phyloP scores from a whole-genome alignment of 2,113 vertebrate genomes.

The Eurystomus gularis region DNA sequence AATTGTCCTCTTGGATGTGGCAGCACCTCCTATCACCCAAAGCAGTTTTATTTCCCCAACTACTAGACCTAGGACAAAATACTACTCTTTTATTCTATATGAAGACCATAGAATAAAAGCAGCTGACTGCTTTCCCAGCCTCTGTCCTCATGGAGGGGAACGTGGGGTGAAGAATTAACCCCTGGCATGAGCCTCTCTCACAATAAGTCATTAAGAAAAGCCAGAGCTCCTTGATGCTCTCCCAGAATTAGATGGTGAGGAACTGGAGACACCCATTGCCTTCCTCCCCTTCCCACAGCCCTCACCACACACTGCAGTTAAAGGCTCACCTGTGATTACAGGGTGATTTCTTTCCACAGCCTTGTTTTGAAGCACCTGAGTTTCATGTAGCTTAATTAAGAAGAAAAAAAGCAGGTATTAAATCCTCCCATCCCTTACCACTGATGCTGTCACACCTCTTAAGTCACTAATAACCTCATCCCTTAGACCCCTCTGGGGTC shows the following conservation, averaged over 20 bases:
- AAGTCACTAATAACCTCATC: neutral
- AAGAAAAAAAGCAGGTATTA: neutral
- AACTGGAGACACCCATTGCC: neutral
- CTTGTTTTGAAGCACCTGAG: neutral
- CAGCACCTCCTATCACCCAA: neutral
- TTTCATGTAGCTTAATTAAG: neutral
- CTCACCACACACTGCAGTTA: rapidly evolving
- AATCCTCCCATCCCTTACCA: neutral
- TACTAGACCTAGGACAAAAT: constrained; percentile 27
- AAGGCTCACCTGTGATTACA: neutral
- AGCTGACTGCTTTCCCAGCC: constrained; percentile 10
- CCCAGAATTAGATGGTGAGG: neutral
- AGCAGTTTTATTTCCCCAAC: constrained; percentile 1
- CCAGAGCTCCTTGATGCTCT: neutral
- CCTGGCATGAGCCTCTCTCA: neutral
- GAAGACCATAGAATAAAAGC: neutral
- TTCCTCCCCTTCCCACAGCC: neutral
- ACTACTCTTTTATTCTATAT: constrained; percentile 11
- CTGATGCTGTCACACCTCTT: neutral
- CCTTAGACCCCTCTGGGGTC: neutral
- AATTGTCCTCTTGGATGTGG: neutral
- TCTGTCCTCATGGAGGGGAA: neutral
- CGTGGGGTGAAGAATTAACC: neutral
- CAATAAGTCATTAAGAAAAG: neutral
- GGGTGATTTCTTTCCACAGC: neutral